phyloP scores from a whole-genome alignment of 2,888 invertebrate genomes.

The Dryobota labecula region DNA sequence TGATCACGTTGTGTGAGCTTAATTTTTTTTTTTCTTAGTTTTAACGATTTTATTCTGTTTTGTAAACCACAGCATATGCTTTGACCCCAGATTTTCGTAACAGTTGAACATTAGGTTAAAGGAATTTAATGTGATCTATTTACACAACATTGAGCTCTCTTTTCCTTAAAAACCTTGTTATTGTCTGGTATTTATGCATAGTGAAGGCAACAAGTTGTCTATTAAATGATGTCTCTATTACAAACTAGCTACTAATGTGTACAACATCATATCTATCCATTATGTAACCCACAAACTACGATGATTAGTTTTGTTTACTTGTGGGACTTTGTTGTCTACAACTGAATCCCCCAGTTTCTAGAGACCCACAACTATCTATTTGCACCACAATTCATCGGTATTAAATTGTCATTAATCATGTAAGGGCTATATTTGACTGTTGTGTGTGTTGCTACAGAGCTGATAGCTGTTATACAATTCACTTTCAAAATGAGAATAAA shows the following conservation, averaged over 20 bases:
- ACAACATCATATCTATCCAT: conserved; percentile 31
- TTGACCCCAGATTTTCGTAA: neutral
- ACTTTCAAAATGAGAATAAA: neutral
- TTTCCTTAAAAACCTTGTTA: conserved; percentile 18
- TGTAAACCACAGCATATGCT: neutral
- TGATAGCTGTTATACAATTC: neutral
- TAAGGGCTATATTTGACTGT: neutral
- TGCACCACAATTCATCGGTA: conserved; percentile 10
- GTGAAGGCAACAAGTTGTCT: conserved; percentile 43
- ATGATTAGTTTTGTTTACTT: conserved; percentile 54
- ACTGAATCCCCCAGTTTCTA: conserved; percentile 30
- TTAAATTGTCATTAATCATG: conserved; percentile 29
- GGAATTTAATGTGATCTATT: neutral
- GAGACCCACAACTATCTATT: conserved; percentile 26
- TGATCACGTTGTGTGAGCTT: conserved; percentile 24
- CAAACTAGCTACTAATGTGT: conserved; percentile 29
- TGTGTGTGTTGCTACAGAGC: neutral
- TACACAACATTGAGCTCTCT: neutral
- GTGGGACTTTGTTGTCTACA: conserved; percentile 33
- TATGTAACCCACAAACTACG: conserved; percentile 23
- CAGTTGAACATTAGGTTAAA: neutral
- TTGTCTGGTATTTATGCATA: conserved; percentile 7
- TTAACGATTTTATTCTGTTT: conserved; percentile 15
- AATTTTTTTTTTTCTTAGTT: too few species aligned
- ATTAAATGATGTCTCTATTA: conserved; percentile 28